A percentile compares a stretch with the other conserved stretches of the same genome.
Conservation (phyloP, 2,113 vertebrate genomes). For the Heterocephalus glaber region DNA sequence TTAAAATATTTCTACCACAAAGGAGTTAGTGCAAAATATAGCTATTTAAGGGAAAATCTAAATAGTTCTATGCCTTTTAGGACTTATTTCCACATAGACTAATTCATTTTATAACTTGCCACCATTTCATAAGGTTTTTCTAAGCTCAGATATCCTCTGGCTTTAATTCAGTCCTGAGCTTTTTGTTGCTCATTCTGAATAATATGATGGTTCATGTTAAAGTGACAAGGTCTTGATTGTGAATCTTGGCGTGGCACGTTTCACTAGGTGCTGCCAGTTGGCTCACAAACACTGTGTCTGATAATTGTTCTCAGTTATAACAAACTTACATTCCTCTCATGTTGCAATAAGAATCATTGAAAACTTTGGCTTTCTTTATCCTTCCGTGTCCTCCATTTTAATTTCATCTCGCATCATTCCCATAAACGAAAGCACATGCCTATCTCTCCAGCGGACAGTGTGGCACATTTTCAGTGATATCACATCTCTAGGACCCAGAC, state of each 20-base stretch:
- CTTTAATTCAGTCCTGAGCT: neutral
- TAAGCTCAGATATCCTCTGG: neutral
- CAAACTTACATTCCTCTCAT: neutral
- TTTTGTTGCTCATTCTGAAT: neutral
- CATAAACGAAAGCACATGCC: neutral
- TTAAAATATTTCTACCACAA: neutral
- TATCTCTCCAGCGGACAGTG: neutral
- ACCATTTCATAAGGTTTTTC: neutral
- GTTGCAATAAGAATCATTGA: neutral
- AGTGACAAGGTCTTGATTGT: neutral
- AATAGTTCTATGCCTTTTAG: neutral
- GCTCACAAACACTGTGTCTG: neutral
- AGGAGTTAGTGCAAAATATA: neutral
- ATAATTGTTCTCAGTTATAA: neutral
- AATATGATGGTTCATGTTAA: neutral
- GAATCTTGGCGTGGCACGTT: neutral
- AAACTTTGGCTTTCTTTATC: neutral
- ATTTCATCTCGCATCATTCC: neutral
- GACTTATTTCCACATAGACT: neutral
- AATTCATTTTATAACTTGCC: neutral
- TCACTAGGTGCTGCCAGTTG: neutral
- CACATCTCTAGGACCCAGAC: neutral
- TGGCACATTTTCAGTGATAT: neutral
- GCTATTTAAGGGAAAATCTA: neutral
- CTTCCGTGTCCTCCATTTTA: neutral